Evolutionary conservation across 1,140 invertebrate species (phyloP), one percentile per base, ranked within the genome.

Genomic region (Acromyrmex heyeri): DNA sequence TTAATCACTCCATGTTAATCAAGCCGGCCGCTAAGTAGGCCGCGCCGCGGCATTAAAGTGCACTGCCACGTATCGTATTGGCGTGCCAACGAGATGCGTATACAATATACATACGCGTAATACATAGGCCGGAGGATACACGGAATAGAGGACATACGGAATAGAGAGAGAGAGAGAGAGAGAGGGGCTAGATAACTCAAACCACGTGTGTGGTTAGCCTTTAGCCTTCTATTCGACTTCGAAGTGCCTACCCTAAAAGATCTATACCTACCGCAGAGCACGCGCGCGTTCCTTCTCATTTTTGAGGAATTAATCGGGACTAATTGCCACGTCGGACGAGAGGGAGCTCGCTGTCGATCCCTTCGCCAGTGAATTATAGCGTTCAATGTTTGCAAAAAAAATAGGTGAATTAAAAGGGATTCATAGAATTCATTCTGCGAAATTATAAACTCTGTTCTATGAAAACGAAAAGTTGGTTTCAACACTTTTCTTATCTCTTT

Each of bases 1-100:
- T 94, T 94, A 94, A 94, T 94, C 94, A 94, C 89, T 91, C 85
- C 91, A 93, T 88, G 93, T 94, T 94, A 93, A 94, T 94, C 93
- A 92, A 94, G 91, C 82, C 86, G 86, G 90, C 90, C 87, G 92
- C 90, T 94, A 94, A 94, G 93, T 94, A 94, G 94, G 93, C 92
- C 92, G 92, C 87, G 88, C 91, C 91, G 82, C 91, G 88, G 90
- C 87, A 93, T 93, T 93, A 93, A 93, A 93, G 86, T 91, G 88
- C 89, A 90, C 86, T 90, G 87, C 91, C 85, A 86, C 69, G 88
- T 85, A 88, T 75, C 81, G 30, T 83, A 78, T 85, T 30, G 65
- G 75, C 81, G 59, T 64, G 77, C 50, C 70, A 88, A 64, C 53
- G 61, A 65, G n/a, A 38, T 27, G 53, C 57, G 61, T 34, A 70